A percentile compares a stretch with the other conserved stretches of the same genome.
These are phyloP conservation scores for Rhynchotus rufescens DNA, from an alignment of 2,797 vertebrate species.

Conservation along the genomic window DNA sequence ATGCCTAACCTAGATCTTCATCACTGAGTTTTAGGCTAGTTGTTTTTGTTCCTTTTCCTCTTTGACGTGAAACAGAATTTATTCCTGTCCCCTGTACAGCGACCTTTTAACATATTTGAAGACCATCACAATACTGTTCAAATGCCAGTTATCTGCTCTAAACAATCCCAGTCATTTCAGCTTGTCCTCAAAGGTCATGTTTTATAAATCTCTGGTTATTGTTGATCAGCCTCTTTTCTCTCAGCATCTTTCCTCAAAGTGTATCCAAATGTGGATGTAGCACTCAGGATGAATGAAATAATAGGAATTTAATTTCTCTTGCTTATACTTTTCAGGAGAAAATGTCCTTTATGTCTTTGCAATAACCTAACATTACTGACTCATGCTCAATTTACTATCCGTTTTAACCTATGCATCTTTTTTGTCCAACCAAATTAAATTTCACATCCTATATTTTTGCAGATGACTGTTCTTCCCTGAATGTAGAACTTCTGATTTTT, in stretches of 20 bases:
- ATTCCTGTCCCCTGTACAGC: not conserved
- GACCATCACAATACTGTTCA: not conserved
- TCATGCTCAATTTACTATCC: slow-evolving; percentile 40
- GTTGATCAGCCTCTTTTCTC: not conserved
- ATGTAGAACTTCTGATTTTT: slow-evolving; percentile 44
- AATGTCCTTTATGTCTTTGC: slow-evolving; percentile 30
- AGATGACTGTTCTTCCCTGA: not conserved
- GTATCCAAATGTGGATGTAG: not conserved
- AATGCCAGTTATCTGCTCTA: not conserved
- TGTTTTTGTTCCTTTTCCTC: not conserved
- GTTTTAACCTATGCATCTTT: not conserved
- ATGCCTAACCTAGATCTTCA: not conserved
- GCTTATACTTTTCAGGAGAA: not conserved
- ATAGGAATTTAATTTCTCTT: not conserved
- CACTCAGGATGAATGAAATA: not conserved
- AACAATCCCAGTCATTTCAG: not conserved
- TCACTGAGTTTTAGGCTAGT: not conserved
- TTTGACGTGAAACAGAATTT: not conserved
- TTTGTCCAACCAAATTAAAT: slow-evolving; percentile 24
- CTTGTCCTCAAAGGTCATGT: not conserved
- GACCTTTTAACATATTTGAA: not conserved
- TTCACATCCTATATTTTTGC: slow-evolving; percentile 42
- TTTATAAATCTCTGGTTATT: not conserved
- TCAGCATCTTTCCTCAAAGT: not conserved
- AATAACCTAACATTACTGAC: slow-evolving; percentile 7